Base-by-base conservation (phyloP, 2,113 vertebrate species). In the Ciconia stormi region DNA sequence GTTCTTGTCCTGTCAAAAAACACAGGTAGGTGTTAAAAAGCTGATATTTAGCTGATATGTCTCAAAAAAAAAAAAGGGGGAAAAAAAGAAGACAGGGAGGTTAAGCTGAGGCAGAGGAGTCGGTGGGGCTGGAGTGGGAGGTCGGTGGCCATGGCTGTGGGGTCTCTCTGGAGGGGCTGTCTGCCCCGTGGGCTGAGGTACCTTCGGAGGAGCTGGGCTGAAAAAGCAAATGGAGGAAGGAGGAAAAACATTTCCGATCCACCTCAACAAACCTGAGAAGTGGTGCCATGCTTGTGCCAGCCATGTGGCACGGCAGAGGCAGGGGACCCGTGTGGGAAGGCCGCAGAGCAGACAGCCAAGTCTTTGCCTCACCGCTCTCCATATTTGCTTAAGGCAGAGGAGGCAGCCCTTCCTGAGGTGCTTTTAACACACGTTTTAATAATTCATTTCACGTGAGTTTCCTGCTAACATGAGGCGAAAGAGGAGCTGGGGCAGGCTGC, bases 231-330 rank as follows among this genome's bases (percentile, higher is more conserved):
- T 4, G 19, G 16, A 92, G 44, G 40, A 91, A 80, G 49, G 16
- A 55, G 14, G 30, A 76, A 82, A 65, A 88, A 10, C 49, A 21
- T 82, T 67, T 63, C 61, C 0, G 2, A 21, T 38, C 46, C 16
- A 63, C 38, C 25, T 50, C 42, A 90, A 47, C 89, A 30, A 55
- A 15, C 2, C 16, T 10, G 18, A 8, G 47, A 52, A 89, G 30
- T 0, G 0, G 56, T 22, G 32, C 58, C 38, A 25, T 32, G 66
- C 29, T 82, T 61, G 71, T 55, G 55, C 66, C 36, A 55, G 55
- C n/a, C 26, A 3, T 9, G 29, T 1, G 1, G 80, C 21, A 23
- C 0, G 0, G 42, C n/a, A 30, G 46, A 72, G 29, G 8, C 70
- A 56, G 52, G 7, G 17, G 13, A 53, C 13, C 34, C 0, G 0